phyloP scores from a whole-genome alignment of 2,113 vertebrate species.

The Trichomycterus rosablanca region DNA sequence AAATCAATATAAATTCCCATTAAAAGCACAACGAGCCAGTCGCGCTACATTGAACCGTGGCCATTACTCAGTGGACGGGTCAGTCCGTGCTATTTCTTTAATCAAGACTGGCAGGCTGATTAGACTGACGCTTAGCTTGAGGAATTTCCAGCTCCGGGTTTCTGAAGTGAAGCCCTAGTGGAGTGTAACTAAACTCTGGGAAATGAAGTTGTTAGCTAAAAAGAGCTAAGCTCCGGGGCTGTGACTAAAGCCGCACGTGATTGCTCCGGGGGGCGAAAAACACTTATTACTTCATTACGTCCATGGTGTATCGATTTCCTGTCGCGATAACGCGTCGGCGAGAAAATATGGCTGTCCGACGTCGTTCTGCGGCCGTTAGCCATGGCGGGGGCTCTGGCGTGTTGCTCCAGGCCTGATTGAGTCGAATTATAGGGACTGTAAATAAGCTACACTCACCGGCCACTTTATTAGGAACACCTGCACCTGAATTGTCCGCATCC shows the following conservation, averaged over 20 bases:
- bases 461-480: too few relatives aligned
- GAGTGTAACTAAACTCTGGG: constrained; percentile 51
- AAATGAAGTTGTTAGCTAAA: constrained; percentile 76
- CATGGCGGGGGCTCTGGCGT: too few relatives aligned
- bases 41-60: not conserved
- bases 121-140: too few relatives aligned
- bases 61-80: constrained; percentile 6
- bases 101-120: constrained; percentile 36
- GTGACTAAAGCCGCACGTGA: constrained; percentile 68
- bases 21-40: not conserved
- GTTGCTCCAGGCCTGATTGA: too few relatives aligned
- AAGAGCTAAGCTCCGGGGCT: constrained; percentile 63
- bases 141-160: too few relatives aligned
- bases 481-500: too few relatives aligned
- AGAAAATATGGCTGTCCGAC: too few relatives aligned
- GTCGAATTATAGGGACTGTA: too few relatives aligned
- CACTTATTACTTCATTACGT: constrained; percentile 77
- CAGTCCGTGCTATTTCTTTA: not conserved
- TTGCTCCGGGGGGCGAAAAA: constrained; percentile 62
- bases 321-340: constrained; percentile 75
- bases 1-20: not conserved
- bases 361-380: too few relatives aligned
- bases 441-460: too few relatives aligned
- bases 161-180: constrained; percentile 22
- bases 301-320: constrained; percentile 81